Evolutionary conservation across 1,140 invertebrate species (phyloP).

Genomic region (Dendrolimus punctatus): DNA sequence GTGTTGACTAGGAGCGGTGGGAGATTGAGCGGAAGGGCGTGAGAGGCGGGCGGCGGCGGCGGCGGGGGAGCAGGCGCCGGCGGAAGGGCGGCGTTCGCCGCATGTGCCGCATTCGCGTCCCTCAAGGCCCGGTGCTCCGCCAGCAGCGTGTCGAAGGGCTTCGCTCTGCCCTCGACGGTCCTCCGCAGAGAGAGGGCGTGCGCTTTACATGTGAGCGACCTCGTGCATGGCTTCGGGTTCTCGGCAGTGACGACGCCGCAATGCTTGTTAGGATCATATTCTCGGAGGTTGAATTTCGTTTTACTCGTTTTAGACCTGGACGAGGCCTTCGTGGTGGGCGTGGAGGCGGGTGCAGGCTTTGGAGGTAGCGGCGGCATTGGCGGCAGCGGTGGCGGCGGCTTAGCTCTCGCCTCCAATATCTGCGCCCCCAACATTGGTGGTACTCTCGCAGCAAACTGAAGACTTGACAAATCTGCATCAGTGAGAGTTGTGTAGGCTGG

Average conservation of each 20-base stretch:
- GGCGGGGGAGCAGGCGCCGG: constrained; percentile 10
- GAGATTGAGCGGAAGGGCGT: constrained; percentile 23
- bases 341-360: constrained; percentile 36
- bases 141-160: constrained; percentile 85
- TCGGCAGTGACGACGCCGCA: constrained; percentile 83
- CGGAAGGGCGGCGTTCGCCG: constrained; percentile 18
- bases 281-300: constrained; percentile 76
- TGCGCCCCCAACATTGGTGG: constrained; percentile 40
- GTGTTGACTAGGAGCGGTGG: constrained; percentile 47
- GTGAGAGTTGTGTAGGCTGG: constrained; percentile 37
- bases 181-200: constrained; percentile 83
- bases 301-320: constrained; percentile 72
- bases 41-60: constrained; percentile 15
- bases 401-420: constrained; percentile 35
- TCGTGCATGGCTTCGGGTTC: constrained; percentile 81
- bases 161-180: constrained; percentile 81
- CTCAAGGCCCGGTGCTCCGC: constrained; percentile 80
- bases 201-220: constrained; percentile 88
- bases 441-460: constrained; percentile 47
- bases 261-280: constrained; percentile 87
- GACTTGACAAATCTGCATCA: constrained; percentile 42
- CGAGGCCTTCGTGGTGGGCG: constrained; percentile 38
- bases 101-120: constrained; percentile 29
- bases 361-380: constrained; percentile 33
- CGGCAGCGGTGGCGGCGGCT: constrained; percentile 25